A percentile compares a stretch with the other conserved stretches of the same genome.
These are phyloP conservation scores for Colossoma macropomum DNA, from an alignment of 2,113 vertebrate species.

Conservation along the genomic window DNA sequence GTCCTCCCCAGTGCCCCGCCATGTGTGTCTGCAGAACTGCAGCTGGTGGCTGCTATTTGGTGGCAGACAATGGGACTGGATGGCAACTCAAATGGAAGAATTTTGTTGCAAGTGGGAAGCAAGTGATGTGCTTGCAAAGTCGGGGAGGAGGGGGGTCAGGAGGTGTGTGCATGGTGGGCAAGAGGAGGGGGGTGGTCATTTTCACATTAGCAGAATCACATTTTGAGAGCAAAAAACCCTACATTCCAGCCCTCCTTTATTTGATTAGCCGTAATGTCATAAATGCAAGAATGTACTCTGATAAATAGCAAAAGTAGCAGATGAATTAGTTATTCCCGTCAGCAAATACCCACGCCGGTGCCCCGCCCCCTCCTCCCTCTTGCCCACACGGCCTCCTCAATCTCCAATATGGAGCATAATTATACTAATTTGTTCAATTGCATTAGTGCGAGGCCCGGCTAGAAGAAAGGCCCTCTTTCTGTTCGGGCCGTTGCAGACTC, in stretches of 20 bases:
- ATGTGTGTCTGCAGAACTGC: slow-evolving; percentile 56
- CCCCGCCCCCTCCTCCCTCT: slow-evolving; percentile 35
- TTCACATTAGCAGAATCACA: slow-evolving; percentile 76
- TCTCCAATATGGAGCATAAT: slow-evolving; percentile 77
- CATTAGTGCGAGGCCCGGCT: slow-evolving; percentile 70
- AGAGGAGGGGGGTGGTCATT: slow-evolving; percentile 56
- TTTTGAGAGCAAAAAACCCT: slow-evolving; percentile 67
- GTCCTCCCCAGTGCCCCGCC: slow-evolving; percentile 46
- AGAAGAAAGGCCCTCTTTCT: slow-evolving; percentile 74
- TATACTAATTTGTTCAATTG: slow-evolving; percentile 79
- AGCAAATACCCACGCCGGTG: slow-evolving; percentile 73
- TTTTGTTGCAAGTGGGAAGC: slow-evolving; percentile 16
- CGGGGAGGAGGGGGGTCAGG: slow-evolving; percentile 29
- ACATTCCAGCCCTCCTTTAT: slow-evolving; percentile 75
- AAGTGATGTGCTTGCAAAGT: neutral
- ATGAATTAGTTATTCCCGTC: slow-evolving; percentile 75
- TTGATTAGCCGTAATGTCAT: slow-evolving; percentile 80
- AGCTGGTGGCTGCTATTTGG: slow-evolving; percentile 39
- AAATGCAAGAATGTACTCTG: slow-evolving; percentile 80
- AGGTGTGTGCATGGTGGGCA: neutral
- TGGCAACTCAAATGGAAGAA: slow-evolving; percentile 25
- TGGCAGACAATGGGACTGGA: neutral
- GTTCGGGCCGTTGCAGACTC: slow-evolving; percentile 59
- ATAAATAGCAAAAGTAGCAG: slow-evolving; percentile 75
- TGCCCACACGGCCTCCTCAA: slow-evolving; percentile 71